Base-by-base conservation (phyloP, 2,113 vertebrate species). In the Prionailurus viverrinus region DNA sequence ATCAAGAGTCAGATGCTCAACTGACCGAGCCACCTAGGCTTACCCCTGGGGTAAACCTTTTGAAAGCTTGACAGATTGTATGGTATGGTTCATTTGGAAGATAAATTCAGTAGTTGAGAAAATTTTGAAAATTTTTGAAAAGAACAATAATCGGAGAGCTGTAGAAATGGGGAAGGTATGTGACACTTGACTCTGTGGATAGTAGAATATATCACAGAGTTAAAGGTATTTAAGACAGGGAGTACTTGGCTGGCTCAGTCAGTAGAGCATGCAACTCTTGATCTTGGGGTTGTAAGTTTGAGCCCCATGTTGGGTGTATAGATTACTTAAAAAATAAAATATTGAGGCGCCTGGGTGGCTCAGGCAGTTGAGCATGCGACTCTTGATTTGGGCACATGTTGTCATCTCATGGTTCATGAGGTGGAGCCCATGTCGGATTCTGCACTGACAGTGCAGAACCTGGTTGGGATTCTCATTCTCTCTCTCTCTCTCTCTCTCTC, bases 161-260 rank as follows among this genome's bases (percentile, higher is more conserved):
- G 10, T 89, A 79, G 53, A 55, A 55, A 3, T 63, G 31, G 61
- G 18, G 18, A 84, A 31, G 29, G 12, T 84, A 82, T 82, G 48
- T 82, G 61, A 91, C 19, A 61, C 21, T 79, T 68, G 23, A 93
- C 29, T 27, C 25, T 97, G 8, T 41, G 91, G 48, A 39, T 61
- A 76, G n/a, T 87, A 94, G 93, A 74, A 33, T 93, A 39, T 87
- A 74, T 61, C 39, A 53, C 29, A 78, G 87, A 71, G 19, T 82
- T 94, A 93, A 58, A 93, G 45, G 10, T 89, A 76, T 48, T 29
- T 21, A 61, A 61, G 58, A 48, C 27, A 45, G 73, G 39, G 45
- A 76, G 73, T 29, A 14, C 13, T 3, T 76, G 73, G 39, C 39
- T 76, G 73, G 27, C 73, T 48, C 73, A 48, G 13, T 76, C 25